A percentile compares a stretch with the other conserved stretches of the same genome.
Conservation (phyloP, 2,113 vertebrate genomes). For the Syrrhaptes paradoxus region DNA sequence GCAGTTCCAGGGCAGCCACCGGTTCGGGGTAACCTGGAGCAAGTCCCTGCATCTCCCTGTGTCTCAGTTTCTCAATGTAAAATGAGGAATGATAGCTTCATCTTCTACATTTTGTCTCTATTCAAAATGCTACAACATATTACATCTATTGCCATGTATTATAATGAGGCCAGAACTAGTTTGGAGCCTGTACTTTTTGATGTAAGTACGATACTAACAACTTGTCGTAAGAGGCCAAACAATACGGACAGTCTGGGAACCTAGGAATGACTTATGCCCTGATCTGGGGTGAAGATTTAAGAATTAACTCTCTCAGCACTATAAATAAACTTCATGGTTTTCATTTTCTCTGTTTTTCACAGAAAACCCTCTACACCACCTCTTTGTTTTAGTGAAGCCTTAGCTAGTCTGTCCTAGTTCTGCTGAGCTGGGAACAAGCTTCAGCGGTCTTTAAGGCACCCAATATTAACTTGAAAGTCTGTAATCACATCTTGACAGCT, state of each 20-base stretch:
- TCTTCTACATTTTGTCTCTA: neutral
- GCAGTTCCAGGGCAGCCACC: rapidly evolving
- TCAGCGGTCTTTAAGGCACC: slow-evolving; percentile 1
- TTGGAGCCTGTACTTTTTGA: neutral
- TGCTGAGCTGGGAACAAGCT: slow-evolving; percentile 21
- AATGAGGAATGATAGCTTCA: neutral
- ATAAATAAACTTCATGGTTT: neutral
- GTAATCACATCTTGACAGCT: slow-evolving; percentile 59
- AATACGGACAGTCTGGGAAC: neutral
- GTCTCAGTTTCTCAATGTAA: neutral
- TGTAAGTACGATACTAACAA: neutral
- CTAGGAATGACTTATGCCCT: neutral
- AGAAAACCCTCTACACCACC: neutral
- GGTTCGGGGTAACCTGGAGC: neutral
- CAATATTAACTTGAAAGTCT: slow-evolving; percentile 49
- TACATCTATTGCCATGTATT: rapidly evolving
- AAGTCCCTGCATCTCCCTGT: neutral
- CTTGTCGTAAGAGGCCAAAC: neutral
- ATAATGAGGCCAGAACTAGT: neutral
- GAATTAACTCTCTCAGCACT: neutral
- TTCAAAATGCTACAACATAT: neutral
- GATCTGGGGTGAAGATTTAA: neutral
- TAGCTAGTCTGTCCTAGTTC: neutral
- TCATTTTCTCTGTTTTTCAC: neutral
- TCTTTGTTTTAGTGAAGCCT: slow-evolving; percentile 9